phyloP scores from a whole-genome alignment of 2,797 vertebrate species.

The Potorous gilbertii region DNA sequence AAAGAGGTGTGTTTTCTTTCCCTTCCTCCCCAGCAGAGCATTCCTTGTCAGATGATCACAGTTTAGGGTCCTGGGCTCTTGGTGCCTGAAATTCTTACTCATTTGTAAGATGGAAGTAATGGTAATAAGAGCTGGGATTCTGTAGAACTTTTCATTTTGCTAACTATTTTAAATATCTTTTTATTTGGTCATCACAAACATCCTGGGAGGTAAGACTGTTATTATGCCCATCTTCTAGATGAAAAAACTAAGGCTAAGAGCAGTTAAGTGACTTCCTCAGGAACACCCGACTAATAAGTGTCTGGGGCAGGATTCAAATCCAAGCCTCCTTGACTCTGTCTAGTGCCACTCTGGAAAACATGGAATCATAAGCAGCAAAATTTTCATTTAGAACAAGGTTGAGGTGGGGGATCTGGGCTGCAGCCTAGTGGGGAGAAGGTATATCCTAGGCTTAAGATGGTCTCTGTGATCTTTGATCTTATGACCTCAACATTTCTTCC shows the following conservation, averaged over 20 bases:
- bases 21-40: neutral
- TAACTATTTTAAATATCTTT: neutral
- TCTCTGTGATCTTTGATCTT: neutral
- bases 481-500: neutral
- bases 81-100: neutral
- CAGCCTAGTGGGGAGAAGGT: neutral
- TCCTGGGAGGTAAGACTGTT: neutral
- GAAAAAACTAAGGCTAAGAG: too few relatives aligned
- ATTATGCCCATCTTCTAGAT: neutral
- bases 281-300: too few relatives aligned
- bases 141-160: neutral
- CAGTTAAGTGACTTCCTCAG: too few relatives aligned
- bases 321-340: too few relatives aligned
- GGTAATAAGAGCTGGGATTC: neutral
- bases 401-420: neutral
- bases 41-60: neutral
- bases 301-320: too few relatives aligned
- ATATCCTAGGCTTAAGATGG: neutral
- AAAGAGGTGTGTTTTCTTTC: neutral
- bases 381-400: neutral
- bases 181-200: neutral
- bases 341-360: neutral
- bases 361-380: neutral
- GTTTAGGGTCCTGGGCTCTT: neutral
- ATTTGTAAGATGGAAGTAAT: neutral